Evolutionary conservation across 2,888 invertebrate genomes (phyloP), one percentile per base, ranked within the genome.

Genomic region (Rhodophaea formosa): DNA sequence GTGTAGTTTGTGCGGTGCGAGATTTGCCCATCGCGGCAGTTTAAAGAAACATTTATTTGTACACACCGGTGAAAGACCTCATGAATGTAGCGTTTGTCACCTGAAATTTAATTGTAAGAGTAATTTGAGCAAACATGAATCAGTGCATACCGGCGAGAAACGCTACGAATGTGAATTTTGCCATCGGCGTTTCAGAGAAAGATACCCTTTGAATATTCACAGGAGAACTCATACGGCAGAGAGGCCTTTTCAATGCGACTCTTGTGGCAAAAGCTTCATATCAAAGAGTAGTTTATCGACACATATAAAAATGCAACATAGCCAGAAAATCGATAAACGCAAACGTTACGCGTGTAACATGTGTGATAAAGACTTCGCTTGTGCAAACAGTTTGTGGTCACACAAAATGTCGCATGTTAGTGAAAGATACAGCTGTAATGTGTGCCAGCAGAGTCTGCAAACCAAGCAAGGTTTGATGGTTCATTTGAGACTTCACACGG

Each of bases 401-500:
- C n/a, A n/a, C n/a, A 23, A 23, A 23, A 23, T 23, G 23, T 23
- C 23, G 5, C 23, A 23, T 23, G 23, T 23, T 23, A 5, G 23
- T 5, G 23, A 23, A 23, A 23, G 23, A 23, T 23, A 23, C 5
- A 23, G 23, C 5, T 39, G 39, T 6, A 6, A 39, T n/a, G 39
- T 39, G 12, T 39, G 39, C n/a, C 39, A 39, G 0, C 39, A n/a
- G 12, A 39, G n/a, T 10, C n/a, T 39, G 10, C 10, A 10, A 0
- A 3, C 35, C 8, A 35, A 35, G 8, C 8, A 8, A 10, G 35
- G 35, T 12, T 10, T 35, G 35, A 35, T 3, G 8, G 12, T 10
- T 8, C 35, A 35, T 10, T 10, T 10, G 1, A 10, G 5, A n/a
- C 10, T 39, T 12, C 66, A 69, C 35, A 62, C 62, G 7, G 59